Conservation (phyloP, 1,140 invertebrate genomes). For the Sitobion miscanthi region DNA sequence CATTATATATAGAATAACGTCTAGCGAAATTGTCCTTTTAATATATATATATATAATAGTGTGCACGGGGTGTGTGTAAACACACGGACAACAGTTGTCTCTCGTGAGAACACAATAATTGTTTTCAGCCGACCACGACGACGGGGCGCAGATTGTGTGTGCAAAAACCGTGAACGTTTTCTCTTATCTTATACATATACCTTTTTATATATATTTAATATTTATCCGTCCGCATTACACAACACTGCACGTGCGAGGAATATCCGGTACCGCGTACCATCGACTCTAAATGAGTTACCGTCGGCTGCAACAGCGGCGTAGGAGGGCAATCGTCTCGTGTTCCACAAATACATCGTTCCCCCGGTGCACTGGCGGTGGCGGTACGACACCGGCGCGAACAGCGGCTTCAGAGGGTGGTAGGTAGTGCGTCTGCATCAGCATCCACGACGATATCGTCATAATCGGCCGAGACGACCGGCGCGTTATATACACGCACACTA, state of each 20-base stretch:
- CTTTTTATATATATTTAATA: not conserved
- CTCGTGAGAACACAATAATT: not conserved
- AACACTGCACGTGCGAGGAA: not conserved
- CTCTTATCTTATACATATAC: not conserved
- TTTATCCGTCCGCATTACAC: not conserved
- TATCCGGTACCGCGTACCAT: not conserved
- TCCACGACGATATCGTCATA: not conserved
- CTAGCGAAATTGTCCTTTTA: not conserved
- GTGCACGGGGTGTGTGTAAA: not conserved
- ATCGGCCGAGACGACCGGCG: not conserved
- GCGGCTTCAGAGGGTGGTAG: constrained; percentile 10
- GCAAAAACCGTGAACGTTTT: not conserved
- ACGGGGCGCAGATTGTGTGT: not conserved
- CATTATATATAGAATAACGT: not conserved
- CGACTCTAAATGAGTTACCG: constrained; percentile 34
- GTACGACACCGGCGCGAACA: not conserved
- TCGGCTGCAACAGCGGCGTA: not conserved
- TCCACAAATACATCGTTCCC: constrained; percentile 33
- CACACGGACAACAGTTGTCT: constrained; percentile 31
- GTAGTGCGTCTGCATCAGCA: not conserved
- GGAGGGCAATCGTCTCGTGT: constrained; percentile 25
- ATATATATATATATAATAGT: not conserved
- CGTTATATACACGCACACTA: not conserved
- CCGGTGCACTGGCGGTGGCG: not conserved
- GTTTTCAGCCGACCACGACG: not conserved